Evolutionary conservation across 2,888 invertebrate genomes (phyloP), one percentile per base, ranked within the genome.

Genomic region (Melinaea marsaeus): DNA sequence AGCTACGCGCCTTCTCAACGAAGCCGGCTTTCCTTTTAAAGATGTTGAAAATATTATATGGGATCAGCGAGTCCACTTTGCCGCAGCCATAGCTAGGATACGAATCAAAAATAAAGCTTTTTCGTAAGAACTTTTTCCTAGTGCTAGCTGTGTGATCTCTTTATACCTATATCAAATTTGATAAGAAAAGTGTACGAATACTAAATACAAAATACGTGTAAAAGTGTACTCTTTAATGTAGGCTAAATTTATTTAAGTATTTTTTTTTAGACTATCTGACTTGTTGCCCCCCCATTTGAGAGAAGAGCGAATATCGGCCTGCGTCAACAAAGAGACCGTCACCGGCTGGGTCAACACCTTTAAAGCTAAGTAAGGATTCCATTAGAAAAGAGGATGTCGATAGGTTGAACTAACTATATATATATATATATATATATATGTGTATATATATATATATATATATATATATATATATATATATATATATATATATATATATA

Each of bases 321-420:
- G 92, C 60, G 81, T 86, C 42, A 80, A 88, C 71, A 84, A 90
- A 69, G 81, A 92, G 37, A 86, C 92, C 0, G 93, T 95, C 2
- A 94, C 94, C 0, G 96, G 95, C 68, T 96, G 96, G 96, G 93
- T 96, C 11, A 96, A 96, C 84, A 94, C 93, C 0, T 94, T 93
- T 71, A 93, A 94, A 80, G 87, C 94, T 3, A 93, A 92, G 95
- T 93, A 80, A 79, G 81, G 79, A 55, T 9, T 42, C 11, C 11
- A 37, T 6, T 37, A 2, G 0, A 9, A 42, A 4, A 9, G 2
- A 42, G 2, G 6, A 42, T 42, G 3, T 42, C 4, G 5, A 37
- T 7, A 37, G 37, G 5, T 37, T 37, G 22, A 22, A 22, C 22
- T 22, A n/a, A n/a, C n/a, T n/a, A n/a, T n/a, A n/a, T n/a, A n/a